Evolutionary conservation across 2,113 vertebrate species (phyloP).

Genomic region (Hiodon alosoides): DNA sequence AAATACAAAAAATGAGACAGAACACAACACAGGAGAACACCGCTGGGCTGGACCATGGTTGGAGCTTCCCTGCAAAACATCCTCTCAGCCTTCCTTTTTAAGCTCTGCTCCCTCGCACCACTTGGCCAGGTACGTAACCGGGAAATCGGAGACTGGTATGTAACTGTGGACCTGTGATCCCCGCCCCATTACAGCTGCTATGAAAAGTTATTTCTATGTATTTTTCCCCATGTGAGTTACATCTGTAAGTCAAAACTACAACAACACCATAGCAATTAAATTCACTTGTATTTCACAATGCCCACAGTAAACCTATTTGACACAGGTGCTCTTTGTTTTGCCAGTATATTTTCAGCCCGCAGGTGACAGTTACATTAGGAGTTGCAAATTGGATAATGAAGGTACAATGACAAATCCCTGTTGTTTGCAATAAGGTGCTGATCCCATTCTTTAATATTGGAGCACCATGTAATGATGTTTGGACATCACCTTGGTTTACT

Average conservation of each 20-base stretch:
- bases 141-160: too few relatives aligned
- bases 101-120: too few relatives aligned
- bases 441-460: conserved; percentile 98
- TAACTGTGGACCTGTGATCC: too few relatives aligned
- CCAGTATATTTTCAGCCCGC: conserved; percentile 69
- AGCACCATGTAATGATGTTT: conserved; percentile 88
- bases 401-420: conserved; percentile 99
- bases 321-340: conserved; percentile 48
- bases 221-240: neutral
- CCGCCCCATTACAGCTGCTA: too few relatives aligned
- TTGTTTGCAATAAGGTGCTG: conserved; percentile 98
- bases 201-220: neutral
- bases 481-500: conserved; percentile 85
- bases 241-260: neutral
- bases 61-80: too few relatives aligned
- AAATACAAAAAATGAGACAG: too few relatives aligned
- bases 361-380: conserved; percentile 80
- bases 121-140: too few relatives aligned
- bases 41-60: too few relatives aligned
- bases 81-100: too few relatives aligned
- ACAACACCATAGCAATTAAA: neutral
- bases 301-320: neutral
- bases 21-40: too few relatives aligned
- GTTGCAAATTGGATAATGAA: conserved; percentile 97
- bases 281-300: neutral